phyloP scores from a whole-genome alignment of 2,888 invertebrate genomes.

The Thelaira solivaga region DNA sequence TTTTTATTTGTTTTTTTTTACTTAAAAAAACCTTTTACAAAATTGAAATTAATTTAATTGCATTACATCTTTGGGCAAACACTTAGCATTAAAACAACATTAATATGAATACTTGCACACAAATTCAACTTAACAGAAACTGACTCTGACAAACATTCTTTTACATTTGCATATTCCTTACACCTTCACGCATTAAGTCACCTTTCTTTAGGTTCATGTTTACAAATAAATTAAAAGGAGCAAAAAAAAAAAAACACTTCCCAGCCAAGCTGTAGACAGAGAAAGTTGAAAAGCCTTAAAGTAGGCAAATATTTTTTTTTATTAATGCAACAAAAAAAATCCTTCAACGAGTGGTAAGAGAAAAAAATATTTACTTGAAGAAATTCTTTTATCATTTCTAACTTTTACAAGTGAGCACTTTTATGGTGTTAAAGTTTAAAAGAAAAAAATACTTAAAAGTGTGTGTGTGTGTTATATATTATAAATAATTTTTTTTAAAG shows the following conservation, averaged over 20 bases:
- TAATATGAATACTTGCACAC: conserved; percentile 18
- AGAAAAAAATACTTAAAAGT: neutral
- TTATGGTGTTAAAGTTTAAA: conserved; percentile 28
- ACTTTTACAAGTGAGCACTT: conserved; percentile 25
- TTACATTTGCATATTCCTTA: conserved; percentile 1
- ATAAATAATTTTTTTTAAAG: conserved; percentile 7
- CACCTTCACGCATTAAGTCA: conserved; percentile 11
- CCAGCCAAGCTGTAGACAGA: neutral
- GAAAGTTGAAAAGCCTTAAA: conserved; percentile 56
- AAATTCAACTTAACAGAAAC: conserved; percentile 11
- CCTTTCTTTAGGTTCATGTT: neutral
- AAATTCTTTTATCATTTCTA: conserved; percentile 32
- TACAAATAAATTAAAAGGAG: no score
- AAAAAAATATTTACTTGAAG: neutral
- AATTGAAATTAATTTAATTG: conserved; percentile 59
- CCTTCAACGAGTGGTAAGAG: neutral
- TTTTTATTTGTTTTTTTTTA: no score
- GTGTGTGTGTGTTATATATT: neutral
- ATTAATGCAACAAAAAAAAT: neutral
- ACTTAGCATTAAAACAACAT: conserved; percentile 37
- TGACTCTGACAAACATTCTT: conserved; percentile 3
- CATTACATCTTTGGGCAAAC: conserved; percentile 41
- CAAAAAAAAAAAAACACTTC: neutral
- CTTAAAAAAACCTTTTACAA: neutral
- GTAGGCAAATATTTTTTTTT: conserved; percentile 51